These are phyloP conservation scores for Strongylocentrotus purpuratus DNA, from an alignment of 35 echinoderm and acorn worm genomes.

Conservation along the genomic window DNA sequence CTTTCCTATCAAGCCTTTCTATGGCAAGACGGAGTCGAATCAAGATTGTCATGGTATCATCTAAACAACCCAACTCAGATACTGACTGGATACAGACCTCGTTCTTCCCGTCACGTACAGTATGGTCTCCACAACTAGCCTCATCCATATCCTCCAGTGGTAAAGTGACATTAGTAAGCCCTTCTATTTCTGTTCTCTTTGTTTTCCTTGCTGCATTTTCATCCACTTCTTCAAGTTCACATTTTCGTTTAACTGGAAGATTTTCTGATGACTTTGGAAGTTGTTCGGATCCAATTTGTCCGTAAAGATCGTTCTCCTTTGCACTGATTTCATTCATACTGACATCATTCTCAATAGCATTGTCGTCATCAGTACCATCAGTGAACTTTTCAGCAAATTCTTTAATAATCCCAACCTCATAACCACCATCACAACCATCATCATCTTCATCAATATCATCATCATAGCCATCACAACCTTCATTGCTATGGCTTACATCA, in stretches of 20 bases:
- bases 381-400: neutral
- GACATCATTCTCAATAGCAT: neutral
- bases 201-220: neutral
- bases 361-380: neutral
- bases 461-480: neutral
- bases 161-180: neutral
- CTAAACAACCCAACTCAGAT: slow-evolving; percentile 28
- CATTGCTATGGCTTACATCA: neutral
- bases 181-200: neutral
- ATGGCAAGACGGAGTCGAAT: slow-evolving; percentile 65
- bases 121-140: neutral
- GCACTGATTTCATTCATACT: neutral
- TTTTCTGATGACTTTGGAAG: neutral
- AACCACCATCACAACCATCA: neutral
- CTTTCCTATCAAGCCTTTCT: slow-evolving; percentile 30
- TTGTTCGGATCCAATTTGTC: neutral
- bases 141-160: neutral
- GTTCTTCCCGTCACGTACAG: neutral
- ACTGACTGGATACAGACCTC: neutral
- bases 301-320: neutral
- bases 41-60: slow-evolving; percentile 66
- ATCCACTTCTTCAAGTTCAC: neutral
- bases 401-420: neutral
- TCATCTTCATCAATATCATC: neutral
- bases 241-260: neutral